phyloP scores from a whole-genome alignment of 2,113 vertebrate species.

The Hypanus sabinus region DNA sequence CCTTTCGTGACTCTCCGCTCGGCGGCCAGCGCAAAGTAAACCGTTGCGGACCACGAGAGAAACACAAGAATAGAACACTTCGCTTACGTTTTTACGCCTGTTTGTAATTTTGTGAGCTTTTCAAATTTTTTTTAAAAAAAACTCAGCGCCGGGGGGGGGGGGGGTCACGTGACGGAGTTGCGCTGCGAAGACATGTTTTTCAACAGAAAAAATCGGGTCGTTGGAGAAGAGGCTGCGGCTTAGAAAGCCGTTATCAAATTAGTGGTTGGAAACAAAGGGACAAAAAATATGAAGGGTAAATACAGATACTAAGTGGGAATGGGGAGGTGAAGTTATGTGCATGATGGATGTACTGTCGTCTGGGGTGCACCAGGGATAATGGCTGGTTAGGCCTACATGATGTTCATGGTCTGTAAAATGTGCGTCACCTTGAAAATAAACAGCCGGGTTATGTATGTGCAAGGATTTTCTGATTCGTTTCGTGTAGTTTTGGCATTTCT shows the following conservation, averaged over 20 bases:
- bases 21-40: background rate
- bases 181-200: background rate
- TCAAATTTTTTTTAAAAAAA: background rate
- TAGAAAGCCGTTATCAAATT: background rate
- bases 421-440: background rate
- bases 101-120: background rate
- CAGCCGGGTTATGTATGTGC: background rate
- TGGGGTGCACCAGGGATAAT: background rate
- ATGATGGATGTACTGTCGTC: background rate
- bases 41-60: background rate
- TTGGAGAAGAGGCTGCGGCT: background rate
- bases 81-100: background rate
- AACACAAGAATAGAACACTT: background rate
- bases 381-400: background rate
- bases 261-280: background rate
- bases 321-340: background rate
- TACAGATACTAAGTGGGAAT: background rate
- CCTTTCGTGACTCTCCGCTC: background rate
- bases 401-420: background rate
- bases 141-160: background rate
- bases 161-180: background rate
- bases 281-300: constrained; percentile 16
- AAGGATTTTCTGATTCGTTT: background rate
- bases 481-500: background rate
- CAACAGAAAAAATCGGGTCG: background rate